phyloP scores from a whole-genome alignment of 2,797 vertebrate genomes.

The Spinus pinus region DNA sequence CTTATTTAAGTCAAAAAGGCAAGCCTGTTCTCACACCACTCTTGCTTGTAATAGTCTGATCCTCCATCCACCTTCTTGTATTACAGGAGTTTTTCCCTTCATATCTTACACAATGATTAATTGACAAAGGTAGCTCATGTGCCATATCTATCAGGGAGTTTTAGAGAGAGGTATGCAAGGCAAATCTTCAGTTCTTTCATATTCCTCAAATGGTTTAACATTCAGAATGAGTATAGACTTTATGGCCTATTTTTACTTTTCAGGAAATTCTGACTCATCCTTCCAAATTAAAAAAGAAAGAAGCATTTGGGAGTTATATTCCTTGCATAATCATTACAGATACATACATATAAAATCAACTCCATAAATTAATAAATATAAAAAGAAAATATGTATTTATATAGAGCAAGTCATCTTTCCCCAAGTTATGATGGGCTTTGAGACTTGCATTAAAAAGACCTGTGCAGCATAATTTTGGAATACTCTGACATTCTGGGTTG shows the following conservation, averaged over 20 bases:
- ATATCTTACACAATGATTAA: not conserved
- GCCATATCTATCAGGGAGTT: not conserved
- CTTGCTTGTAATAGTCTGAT: not conserved
- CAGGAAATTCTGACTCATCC: not conserved
- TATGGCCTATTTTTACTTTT: conserved; percentile 5
- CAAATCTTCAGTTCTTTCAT: not conserved
- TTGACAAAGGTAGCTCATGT: not conserved
- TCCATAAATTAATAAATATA: not conserved
- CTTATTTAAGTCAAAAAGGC: not conserved
- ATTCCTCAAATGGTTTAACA: not conserved
- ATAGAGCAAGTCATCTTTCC: not conserved
- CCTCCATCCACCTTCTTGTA: not conserved
- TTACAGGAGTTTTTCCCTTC: not conserved
- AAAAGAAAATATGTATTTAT: not conserved
- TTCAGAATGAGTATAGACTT: not conserved
- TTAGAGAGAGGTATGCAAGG: not conserved
- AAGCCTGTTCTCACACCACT: not conserved
- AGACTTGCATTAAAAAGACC: not conserved
- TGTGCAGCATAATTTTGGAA: not conserved
- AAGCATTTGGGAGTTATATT: not conserved
- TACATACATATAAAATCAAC: not conserved
- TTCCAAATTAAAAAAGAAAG: not conserved
- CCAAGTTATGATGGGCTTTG: not conserved
- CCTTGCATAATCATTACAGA: not conserved
- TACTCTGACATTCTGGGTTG: not conserved